phyloP scores from a whole-genome alignment of 1,140 invertebrate species.

The Colletes gigas region DNA sequence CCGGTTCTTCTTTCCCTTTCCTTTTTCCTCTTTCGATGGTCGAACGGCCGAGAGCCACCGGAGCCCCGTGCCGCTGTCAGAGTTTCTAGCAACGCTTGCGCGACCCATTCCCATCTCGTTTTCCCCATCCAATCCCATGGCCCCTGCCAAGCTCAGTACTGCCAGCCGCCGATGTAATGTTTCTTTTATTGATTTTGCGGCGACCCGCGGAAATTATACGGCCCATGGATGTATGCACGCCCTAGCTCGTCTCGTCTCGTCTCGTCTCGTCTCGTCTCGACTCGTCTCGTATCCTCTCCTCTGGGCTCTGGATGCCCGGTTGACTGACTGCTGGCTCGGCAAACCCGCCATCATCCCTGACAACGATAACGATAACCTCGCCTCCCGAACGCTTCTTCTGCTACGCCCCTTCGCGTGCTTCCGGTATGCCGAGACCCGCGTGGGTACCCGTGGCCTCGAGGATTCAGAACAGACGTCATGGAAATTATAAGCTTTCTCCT shows the following conservation, averaged over 20 bases:
- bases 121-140: conserved; percentile 76
- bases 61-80: conserved; percentile 64
- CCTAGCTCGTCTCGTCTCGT: conserved; percentile 53
- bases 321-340: conserved; percentile 12
- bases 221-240: conserved; percentile 65
- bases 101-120: conserved; percentile 77
- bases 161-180: conserved; percentile 80
- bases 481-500: conserved; percentile 12
- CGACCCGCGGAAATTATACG: conserved; percentile 78
- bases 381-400: neutral
- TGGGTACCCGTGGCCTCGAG: too few relatives aligned
- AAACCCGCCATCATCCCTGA: conserved; percentile 42
- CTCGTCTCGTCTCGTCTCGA: conserved; percentile 34
- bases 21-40: conserved; percentile 67
- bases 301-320: conserved; percentile 3
- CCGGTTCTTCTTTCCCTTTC: conserved; percentile 57
- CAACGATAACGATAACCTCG: conserved; percentile 22
- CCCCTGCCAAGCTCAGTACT: conserved; percentile 71
- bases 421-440: neutral
- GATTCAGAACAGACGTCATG: neutral
- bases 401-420: neutral
- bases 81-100: conserved; percentile 78
- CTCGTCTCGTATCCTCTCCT: neutral
- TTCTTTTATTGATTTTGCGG: conserved; percentile 82
- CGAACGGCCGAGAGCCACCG: conserved; percentile 63